These are phyloP conservation scores for Stegophylla sp. DNA, from an alignment of 2,888 invertebrate species.

Conservation along the genomic window DNA sequence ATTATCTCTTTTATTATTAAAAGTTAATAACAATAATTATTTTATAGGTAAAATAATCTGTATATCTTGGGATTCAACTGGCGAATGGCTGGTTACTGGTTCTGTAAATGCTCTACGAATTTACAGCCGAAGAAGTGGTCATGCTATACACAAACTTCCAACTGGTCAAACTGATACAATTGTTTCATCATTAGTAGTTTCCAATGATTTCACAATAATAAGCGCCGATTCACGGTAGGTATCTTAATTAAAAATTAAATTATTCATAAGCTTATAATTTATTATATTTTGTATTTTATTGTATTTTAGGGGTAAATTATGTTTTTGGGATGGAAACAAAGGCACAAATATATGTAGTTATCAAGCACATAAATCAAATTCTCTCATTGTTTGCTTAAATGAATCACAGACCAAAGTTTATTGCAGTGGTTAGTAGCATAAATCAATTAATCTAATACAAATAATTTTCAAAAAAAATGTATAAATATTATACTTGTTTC, in stretches of 20 bases:
- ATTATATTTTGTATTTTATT: conserved; percentile 36
- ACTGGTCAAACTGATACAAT: conserved; percentile 77
- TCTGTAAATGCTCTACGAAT: conserved; percentile 83
- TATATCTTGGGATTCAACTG: conserved; percentile 81
- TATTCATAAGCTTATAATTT: neutral
- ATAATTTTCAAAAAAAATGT: neutral
- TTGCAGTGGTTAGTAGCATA: conserved; percentile 71
- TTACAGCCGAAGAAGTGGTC: conserved; percentile 85
- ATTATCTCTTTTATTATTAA: neutral
- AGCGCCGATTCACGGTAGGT: conserved; percentile 78
- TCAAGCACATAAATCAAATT: conserved; percentile 82
- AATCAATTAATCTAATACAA: too few species aligned
- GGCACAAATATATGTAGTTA: conserved; percentile 82
- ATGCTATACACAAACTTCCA: conserved; percentile 82
- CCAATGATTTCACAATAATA: conserved; percentile 81
- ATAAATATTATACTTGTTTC: conserved; percentile 60
- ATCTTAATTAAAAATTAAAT: too few species aligned
- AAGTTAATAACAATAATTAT: conserved; percentile 24
- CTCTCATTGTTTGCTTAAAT: conserved; percentile 76
- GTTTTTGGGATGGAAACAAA: conserved; percentile 84
- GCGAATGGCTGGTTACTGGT: conserved; percentile 78
- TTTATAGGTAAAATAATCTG: conserved; percentile 76
- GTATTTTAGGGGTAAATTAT: conserved; percentile 74
- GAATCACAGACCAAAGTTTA: conserved; percentile 75
- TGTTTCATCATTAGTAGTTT: conserved; percentile 85